Conservation (phyloP, 1,140 invertebrate genomes). For the Saxidomus purpurata region DNA sequence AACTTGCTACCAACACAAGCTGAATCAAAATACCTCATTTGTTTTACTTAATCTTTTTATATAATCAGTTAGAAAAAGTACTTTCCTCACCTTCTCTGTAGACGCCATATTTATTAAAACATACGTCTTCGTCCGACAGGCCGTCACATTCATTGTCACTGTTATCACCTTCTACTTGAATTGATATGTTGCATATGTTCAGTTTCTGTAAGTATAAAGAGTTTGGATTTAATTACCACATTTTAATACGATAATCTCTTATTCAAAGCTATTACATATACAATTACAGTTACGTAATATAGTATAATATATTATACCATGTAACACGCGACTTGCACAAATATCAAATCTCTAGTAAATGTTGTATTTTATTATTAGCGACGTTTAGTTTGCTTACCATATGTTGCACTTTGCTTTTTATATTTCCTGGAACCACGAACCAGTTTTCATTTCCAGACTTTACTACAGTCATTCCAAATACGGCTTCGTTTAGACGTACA, state of each 20-base stretch:
- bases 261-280: no score
- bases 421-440: not conserved
- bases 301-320: no score
- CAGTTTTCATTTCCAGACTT: not conserved
- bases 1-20: no score
- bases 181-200: not conserved
- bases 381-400: not conserved
- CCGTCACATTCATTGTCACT: conserved; percentile 56
- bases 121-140: conserved; percentile 34
- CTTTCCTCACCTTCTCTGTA: conserved; percentile 29
- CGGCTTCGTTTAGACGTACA: no score
- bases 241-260: no score
- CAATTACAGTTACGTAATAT: no score
- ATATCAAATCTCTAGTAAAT: no score
- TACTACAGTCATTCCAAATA: not conserved
- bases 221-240: not conserved
- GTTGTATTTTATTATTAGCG: no score
- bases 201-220: not conserved
- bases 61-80: no score
- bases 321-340: no score
- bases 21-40: no score
- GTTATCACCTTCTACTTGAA: not conserved
- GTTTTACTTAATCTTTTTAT: no score
- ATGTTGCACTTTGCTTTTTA: not conserved
- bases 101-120: conserved; percentile 14